Evolutionary conservation across 2,797 vertebrate species (phyloP).

Genomic region (Esox lucius): DNA sequence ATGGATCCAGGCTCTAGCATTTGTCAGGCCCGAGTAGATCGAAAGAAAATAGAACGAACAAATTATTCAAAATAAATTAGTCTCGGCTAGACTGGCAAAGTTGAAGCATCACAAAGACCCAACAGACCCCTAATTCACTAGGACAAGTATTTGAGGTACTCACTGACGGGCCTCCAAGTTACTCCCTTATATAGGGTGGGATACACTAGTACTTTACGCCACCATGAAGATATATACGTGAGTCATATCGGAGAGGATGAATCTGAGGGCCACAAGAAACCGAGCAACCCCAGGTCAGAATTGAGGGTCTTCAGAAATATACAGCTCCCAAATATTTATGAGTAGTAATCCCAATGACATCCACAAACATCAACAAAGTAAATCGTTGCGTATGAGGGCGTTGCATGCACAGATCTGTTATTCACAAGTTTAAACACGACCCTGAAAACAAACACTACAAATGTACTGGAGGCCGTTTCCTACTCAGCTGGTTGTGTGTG

Average conservation of each 20-base stretch:
- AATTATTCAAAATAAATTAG: no score
- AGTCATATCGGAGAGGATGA: not conserved
- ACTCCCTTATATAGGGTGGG: slow-evolving; percentile 1
- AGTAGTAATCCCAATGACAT: not conserved
- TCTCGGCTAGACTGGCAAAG: not conserved
- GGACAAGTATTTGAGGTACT: not conserved
- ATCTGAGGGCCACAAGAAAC: slow-evolving; percentile 5
- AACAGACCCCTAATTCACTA: no score
- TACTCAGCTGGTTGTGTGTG: not conserved
- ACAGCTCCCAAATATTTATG: slow-evolving; percentile 11
- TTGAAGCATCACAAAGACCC: no score
- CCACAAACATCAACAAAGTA: not conserved
- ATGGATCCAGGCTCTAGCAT: not conserved
- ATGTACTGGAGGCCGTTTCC: not conserved
- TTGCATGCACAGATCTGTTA: not conserved
- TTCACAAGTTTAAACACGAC: not conserved
- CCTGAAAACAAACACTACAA: not conserved
- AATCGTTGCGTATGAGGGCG: not conserved
- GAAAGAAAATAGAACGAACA: not conserved
- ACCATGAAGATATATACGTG: slow-evolving; percentile 1
- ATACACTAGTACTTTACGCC: not conserved
- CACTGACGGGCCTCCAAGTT: not conserved
- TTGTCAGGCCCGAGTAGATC: not conserved
- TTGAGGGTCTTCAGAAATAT: not conserved
- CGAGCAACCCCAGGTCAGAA: not conserved